A percentile compares a stretch with the other conserved stretches of the same genome.
Evolutionary conservation across 2,797 vertebrate species (phyloP).

Genomic region (Lagocephalus sceleratus): DNA sequence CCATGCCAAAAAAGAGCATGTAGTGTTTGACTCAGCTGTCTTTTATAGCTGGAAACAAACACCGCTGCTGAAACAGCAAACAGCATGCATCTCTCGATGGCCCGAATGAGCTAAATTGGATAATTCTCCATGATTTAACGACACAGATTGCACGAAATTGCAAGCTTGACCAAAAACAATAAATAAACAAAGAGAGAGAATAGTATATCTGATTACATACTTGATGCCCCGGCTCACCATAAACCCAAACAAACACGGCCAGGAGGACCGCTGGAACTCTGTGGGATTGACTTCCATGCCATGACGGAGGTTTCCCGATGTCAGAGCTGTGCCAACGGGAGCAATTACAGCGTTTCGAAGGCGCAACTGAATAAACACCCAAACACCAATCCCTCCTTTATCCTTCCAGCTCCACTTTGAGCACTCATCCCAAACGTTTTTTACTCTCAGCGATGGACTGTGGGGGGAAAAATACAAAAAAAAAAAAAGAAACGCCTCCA

Average conservation of each 20-base stretch:
- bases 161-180: background rate
- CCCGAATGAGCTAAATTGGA: slow-evolving; percentile 46
- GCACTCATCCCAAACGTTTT: slow-evolving; percentile 28
- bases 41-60: slow-evolving; percentile 25
- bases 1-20: slow-evolving; percentile 13
- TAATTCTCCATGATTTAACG: slow-evolving; percentile 52
- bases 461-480: slow-evolving; percentile 32
- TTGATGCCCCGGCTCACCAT: slow-evolving; percentile 37
- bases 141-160: slow-evolving; percentile 10
- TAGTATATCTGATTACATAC: slow-evolving; percentile 43
- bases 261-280: slow-evolving; percentile 52
- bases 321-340: slow-evolving; percentile 28
- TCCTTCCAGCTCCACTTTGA: slow-evolving; percentile 21
- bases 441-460: slow-evolving; percentile 20
- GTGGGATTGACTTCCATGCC: slow-evolving; percentile 47
- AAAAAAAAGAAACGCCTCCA: slow-evolving; percentile 29
- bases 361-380: slow-evolving; percentile 35
- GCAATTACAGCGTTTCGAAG: slow-evolving; percentile 22
- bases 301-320: slow-evolving; percentile 32
- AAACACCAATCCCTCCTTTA: slow-evolving; percentile 3
- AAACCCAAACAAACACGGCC: slow-evolving; percentile 68
- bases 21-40: slow-evolving; percentile 14
- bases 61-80: slow-evolving; percentile 37
- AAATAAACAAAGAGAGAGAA: slow-evolving; percentile 5
- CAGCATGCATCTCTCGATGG: slow-evolving; percentile 18